phyloP scores from a whole-genome alignment of 2,888 invertebrate species.

The Drosophila meridiana region DNA sequence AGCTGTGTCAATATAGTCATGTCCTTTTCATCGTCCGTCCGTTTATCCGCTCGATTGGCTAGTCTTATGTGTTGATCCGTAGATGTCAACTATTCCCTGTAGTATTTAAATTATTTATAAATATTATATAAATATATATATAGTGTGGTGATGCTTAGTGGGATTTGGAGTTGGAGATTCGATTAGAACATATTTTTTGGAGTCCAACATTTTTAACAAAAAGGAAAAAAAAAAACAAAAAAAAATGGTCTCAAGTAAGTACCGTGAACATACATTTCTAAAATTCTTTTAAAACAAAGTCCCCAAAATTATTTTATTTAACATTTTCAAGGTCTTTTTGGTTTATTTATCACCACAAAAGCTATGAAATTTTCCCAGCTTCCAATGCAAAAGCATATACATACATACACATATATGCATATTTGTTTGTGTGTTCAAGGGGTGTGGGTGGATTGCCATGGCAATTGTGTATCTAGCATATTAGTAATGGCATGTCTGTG shows the following conservation, averaged over 20 bases:
- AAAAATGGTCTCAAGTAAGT: slow-evolving; percentile 38
- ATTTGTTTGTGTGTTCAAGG: not conserved
- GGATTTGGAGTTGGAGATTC: too few relatives aligned
- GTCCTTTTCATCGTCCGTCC: too few relatives aligned
- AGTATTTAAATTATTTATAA: too few relatives aligned
- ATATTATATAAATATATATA: too few relatives aligned
- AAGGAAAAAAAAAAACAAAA: slow-evolving; percentile 26
- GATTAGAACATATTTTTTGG: too few relatives aligned
- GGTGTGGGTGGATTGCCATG: slow-evolving; percentile 2
- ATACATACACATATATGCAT: slow-evolving; percentile 7
- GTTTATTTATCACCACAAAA: slow-evolving; percentile 50
- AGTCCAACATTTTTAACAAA: not conserved
- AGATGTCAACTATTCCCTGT: too few relatives aligned
- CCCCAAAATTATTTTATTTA: slow-evolving; percentile 44
- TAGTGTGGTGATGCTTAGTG: too few relatives aligned
- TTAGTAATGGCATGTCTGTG: slow-evolving; percentile 3
- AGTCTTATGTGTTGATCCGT: too few relatives aligned
- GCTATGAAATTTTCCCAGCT: slow-evolving; percentile 35
- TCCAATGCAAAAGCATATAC: slow-evolving; percentile 6
- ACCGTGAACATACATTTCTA: slow-evolving; percentile 40
- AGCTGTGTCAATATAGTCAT: too few relatives aligned
- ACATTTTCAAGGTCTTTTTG: slow-evolving; percentile 52
- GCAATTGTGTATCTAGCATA: slow-evolving; percentile 5
- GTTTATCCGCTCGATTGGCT: too few relatives aligned
- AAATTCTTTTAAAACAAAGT: slow-evolving; percentile 46